Conservation (phyloP, 2,888 invertebrate species). For the Eristalis arbustorum region DNA sequence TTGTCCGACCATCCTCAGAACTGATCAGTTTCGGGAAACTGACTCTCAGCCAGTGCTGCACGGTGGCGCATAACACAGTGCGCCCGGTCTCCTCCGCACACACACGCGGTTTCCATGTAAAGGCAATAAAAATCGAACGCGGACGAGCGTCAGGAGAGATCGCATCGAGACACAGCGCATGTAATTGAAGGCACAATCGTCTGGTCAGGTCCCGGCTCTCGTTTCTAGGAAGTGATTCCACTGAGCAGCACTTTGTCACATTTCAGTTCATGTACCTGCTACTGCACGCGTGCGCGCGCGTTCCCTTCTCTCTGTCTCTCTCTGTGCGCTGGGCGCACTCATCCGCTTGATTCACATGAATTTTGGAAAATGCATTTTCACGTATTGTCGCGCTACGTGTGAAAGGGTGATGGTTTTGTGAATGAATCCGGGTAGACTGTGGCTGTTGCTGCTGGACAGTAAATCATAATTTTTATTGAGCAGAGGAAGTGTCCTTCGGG, state of each 20-base stretch:
- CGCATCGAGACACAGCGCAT: not conserved
- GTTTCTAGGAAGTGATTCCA: slow-evolving; percentile 64
- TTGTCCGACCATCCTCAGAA: slow-evolving; percentile 44
- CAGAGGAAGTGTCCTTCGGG: not conserved
- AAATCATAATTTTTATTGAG: slow-evolving; percentile 48
- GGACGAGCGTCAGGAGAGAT: not conserved
- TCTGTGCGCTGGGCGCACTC: not conserved
- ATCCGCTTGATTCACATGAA: slow-evolving; percentile 12
- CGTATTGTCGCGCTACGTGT: slow-evolving; percentile 12
- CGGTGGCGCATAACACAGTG: not conserved
- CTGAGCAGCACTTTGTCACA: slow-evolving; percentile 50
- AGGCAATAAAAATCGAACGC: slow-evolving; percentile 30
- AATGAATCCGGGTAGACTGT: slow-evolving; percentile 18
- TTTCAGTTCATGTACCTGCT: slow-evolving; percentile 65
- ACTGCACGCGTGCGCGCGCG: slow-evolving; percentile 59
- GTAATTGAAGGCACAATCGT: not conserved
- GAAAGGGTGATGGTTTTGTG: slow-evolving; percentile 31
- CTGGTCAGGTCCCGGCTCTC: not conserved
- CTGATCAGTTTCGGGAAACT: slow-evolving; percentile 53
- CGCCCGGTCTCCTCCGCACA: no score
- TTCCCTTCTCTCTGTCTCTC: not conserved
- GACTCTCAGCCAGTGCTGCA: not conserved
- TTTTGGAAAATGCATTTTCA: slow-evolving; percentile 33
- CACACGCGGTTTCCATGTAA: slow-evolving; percentile 62
- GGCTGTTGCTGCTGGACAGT: not conserved